Conservation (phyloP, 2,797 vertebrate genomes). For the Typhlichthys subterraneus region DNA sequence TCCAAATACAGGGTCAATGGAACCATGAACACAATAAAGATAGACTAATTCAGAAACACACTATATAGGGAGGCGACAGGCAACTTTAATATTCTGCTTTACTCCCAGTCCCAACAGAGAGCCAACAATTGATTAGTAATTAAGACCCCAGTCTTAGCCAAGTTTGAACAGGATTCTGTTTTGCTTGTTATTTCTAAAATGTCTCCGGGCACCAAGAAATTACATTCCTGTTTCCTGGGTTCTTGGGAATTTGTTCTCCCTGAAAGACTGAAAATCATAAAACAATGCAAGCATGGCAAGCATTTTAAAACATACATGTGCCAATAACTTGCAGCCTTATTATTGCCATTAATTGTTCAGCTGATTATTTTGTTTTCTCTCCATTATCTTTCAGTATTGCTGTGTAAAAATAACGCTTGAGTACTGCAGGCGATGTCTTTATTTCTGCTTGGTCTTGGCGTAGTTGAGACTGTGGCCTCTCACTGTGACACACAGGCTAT, state of each 20-base stretch:
- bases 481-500: conserved; percentile 54
- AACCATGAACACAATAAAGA: no score
- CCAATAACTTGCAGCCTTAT: not conserved
- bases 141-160: conserved; percentile 43
- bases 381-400: conserved; percentile 21
- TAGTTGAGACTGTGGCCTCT: conserved; percentile 54
- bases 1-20: no score
- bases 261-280: conserved; percentile 26
- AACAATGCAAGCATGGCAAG: conserved; percentile 9
- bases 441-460: conserved; percentile 48
- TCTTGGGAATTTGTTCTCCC: not conserved
- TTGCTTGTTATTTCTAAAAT: conserved; percentile 25
- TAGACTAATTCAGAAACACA: no score
- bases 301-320: conserved; percentile 3
- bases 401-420: conserved; percentile 3
- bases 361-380: conserved; percentile 8
- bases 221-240: conserved; percentile 6
- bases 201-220: conserved; percentile 15
- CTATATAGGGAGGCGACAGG: conserved; percentile 12
- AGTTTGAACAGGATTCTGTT: conserved; percentile 23
- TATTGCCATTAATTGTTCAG: conserved; percentile 19
- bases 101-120: conserved; percentile 30
- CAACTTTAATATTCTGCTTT: conserved; percentile 60
- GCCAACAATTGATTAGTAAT: conserved; percentile 63
- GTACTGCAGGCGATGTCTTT: conserved; percentile 45